These are phyloP conservation scores for Chrysotoxum bicinctum DNA, from an alignment of 2,888 invertebrate genomes.

Conservation along the genomic window DNA sequence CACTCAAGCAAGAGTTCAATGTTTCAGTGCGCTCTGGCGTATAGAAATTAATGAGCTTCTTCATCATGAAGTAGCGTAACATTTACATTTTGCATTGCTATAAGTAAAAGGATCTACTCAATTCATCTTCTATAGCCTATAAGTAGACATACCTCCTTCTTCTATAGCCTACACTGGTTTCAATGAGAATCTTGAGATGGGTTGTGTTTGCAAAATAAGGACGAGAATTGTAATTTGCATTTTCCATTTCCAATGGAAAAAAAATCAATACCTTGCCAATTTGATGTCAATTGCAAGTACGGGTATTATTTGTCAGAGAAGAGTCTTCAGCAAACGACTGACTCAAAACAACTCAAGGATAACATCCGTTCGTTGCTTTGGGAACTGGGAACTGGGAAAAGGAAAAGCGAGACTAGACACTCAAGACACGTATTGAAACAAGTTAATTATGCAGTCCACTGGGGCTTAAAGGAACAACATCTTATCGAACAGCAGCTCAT, in stretches of 20 bases:
- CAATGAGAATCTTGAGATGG: slow-evolving; percentile 4
- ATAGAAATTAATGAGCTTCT: slow-evolving; percentile 57
- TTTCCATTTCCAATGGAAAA: slow-evolving; percentile 31
- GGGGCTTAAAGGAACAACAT: slow-evolving; percentile 31
- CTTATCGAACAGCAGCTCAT: slow-evolving; percentile 43
- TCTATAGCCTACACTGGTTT: not conserved
- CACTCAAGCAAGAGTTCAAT: slow-evolving; percentile 47
- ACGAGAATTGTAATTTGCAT: slow-evolving; percentile 26
- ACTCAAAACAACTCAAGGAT: slow-evolving; percentile 30
- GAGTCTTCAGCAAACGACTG: not conserved
- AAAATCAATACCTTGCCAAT: slow-evolving; percentile 32
- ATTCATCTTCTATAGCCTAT: not conserved
- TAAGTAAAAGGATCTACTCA: slow-evolving; percentile 2
- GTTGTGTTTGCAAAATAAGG: slow-evolving; percentile 17
- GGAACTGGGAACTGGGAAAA: not conserved
- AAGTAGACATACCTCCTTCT: too few relatives aligned
- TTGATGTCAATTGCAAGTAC: slow-evolving; percentile 35
- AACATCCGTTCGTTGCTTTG: slow-evolving; percentile 4
- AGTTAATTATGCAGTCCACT: slow-evolving; percentile 57
- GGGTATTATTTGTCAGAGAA: slow-evolving; percentile 23
- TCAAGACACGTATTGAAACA: slow-evolving; percentile 39
- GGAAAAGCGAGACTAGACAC: not conserved
- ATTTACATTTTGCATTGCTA: slow-evolving; percentile 46
- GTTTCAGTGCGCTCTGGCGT: slow-evolving; percentile 45
- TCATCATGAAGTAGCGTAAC: slow-evolving; percentile 49